Base-by-base conservation (phyloP, 2,797 vertebrate species). In the Columba guinea region DNA sequence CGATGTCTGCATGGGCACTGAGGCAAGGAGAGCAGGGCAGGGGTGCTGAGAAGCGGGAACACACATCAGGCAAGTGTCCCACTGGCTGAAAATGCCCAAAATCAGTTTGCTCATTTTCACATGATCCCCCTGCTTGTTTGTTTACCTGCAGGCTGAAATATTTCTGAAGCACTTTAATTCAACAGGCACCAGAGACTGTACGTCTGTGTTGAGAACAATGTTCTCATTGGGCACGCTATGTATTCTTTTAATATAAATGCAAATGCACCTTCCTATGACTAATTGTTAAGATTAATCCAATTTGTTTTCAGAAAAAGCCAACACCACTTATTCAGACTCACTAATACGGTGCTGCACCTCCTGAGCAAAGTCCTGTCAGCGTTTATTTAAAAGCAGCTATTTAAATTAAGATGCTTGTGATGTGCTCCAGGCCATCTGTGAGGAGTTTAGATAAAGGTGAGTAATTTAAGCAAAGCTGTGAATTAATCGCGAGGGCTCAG, bases 231-330 rank as follows among this genome's bases (percentile, higher is more conserved):
- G 69, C 79, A 92, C 1, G 37, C 79, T 73, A 67, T 7, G 30
- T 39, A 56, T 75, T 77, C 83, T 73, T 90, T 92, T 80, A 91
- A 94, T 95, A 94, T 91, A 95, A 95, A 95, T 85, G 90, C 77
- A 97, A 96, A 97, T 95, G 80, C 32, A 46, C 78, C 95, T 95
- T 91, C 60, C 74, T 92, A 30, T 92, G 77, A 95, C 79, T 96
- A 96, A 94, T 28, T 92, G 90, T 90, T 20, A 10, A 92, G 86
- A 93, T 95, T 95, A 96, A 97, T 94, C 91, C 84, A 88, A 95
- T 97, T 96, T 97, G 90, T 96, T 94, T 88, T 92, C 84, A 90
- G 76, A 85, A 89, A 90, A 93, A 86, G 62, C 70, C 77, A 94
- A 87, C 78, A 91, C 32, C 62, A 65, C 63, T 93, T 93, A 87